These are phyloP conservation scores for Aphrocallistes beatrix DNA, from an alignment of 37 sponge, comb jelly and placozoan genomes.

Conservation along the genomic window DNA sequence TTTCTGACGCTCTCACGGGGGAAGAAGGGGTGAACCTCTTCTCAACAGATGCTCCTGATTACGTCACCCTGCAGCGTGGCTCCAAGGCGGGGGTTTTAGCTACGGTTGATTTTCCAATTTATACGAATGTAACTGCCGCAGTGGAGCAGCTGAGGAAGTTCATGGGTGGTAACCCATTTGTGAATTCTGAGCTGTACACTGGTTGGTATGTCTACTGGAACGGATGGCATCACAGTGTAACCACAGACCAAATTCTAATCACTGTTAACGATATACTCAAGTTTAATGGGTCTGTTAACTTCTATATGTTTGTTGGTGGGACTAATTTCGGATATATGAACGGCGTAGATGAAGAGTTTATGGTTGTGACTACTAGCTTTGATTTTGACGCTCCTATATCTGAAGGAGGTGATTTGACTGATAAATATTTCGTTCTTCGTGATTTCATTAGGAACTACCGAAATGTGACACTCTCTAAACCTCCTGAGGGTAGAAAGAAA, in stretches of 20 bases:
- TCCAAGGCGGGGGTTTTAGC: conserved; percentile 41
- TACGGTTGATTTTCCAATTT: conserved; percentile 82
- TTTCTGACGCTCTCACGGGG: conserved; percentile 36
- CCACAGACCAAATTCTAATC: conserved; percentile 29
- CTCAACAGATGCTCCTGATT: conserved; percentile 68
- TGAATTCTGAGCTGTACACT: conserved; percentile 91
- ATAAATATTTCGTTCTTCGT: conserved; percentile 55
- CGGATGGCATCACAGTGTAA: conserved; percentile 26
- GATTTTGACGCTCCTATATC: conserved; percentile 93
- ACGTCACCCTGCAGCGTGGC: conserved; percentile 54
- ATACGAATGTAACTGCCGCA: conserved; percentile 24
- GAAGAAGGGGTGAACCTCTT: conserved; percentile 60
- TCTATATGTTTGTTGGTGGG: conserved; percentile 96
- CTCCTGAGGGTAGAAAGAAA: conserved; percentile 25
- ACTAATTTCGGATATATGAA: conserved; percentile 93
- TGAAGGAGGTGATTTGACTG: conserved; percentile 73
- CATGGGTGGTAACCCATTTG: conserved; percentile 65
- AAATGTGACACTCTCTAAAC: conserved; percentile 21
- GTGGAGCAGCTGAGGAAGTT: conserved; percentile 40
- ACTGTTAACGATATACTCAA: conserved; percentile 54
- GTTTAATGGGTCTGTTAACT: conserved; percentile 55
- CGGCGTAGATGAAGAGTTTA: conserved; percentile 37
- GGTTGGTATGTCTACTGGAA: conserved; percentile 97
- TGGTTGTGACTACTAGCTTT: conserved; percentile 64
- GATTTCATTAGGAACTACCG: conserved; percentile 42